Percentiles rank a stretch among this genome's conserved stretches.
Conservation (phyloP, 2,113 vertebrate species). For the Thermophis baileyi region DNA sequence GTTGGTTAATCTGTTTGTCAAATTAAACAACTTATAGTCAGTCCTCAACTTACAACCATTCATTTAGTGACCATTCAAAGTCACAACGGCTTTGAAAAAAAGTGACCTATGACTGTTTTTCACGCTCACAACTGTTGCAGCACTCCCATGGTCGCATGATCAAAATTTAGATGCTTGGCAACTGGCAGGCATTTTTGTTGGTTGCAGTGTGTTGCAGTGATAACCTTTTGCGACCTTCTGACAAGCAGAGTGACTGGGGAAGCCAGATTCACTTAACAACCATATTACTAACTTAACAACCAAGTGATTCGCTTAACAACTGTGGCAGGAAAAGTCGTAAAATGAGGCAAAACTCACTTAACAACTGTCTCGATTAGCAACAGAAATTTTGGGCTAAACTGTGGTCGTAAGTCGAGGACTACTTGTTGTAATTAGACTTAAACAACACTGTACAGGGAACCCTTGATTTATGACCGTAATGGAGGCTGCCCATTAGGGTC, state of each 20-base stretch:
- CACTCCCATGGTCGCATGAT: background rate
- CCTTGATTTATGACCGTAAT: background rate
- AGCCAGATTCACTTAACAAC: background rate
- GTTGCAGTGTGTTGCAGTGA: too few relatives aligned
- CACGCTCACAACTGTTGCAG: background rate
- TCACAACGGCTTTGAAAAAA: background rate
- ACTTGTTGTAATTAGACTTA: background rate
- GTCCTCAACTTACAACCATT: background rate
- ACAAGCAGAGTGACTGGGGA: too few relatives aligned
- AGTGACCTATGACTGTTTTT: background rate
- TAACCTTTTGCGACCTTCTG: too few relatives aligned
- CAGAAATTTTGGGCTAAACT: background rate
- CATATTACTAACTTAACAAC: background rate
- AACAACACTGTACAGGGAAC: background rate
- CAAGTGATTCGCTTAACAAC: background rate
- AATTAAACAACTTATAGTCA: background rate
- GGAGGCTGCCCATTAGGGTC: background rate
- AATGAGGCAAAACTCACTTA: background rate
- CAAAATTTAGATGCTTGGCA: background rate
- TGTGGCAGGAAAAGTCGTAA: background rate
- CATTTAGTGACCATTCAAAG: background rate
- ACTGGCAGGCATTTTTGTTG: too few relatives aligned
- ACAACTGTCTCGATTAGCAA: background rate
- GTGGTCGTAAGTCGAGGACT: too few relatives aligned
- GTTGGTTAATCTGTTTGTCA: background rate